Evolutionary conservation across 1,140 invertebrate species (phyloP), one percentile per base, ranked within the genome.

Genomic region (Hormaphis cornu): DNA sequence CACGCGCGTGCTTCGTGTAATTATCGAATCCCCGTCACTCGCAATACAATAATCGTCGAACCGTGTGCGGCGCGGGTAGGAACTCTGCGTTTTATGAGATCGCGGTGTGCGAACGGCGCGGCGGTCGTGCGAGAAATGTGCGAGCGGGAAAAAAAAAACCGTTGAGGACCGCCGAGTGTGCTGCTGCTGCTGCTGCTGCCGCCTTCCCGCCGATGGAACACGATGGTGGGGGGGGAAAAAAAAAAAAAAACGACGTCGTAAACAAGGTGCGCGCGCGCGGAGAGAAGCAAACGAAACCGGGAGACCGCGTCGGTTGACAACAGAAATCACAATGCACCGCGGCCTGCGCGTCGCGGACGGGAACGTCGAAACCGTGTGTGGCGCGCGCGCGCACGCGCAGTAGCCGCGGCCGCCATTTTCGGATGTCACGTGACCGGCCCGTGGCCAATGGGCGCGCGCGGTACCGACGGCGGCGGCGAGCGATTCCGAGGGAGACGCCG

Each of bases 141-240:
- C 9, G 5, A 9, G 9, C 5, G 20, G 46, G 6, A 5, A 30
- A 12, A 30, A 20, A 63, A 63, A 63, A 63, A 63, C 59, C 59
- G 59, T 63, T 63, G 59, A 18, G 40, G 30, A 35, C n/a, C 53
- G 30, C n/a, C n/a, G n/a, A n/a, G n/a, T n/a, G n/a, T n/a, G n/a
- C n/a, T n/a, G n/a, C n/a, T n/a, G n/a, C n/a, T n/a, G n/a, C n/a
- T n/a, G n/a, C n/a, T n/a, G n/a, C n/a, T n/a, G n/a, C n/a, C n/a
- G n/a, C n/a, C n/a, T n/a, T n/a, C n/a, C n/a, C n/a, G n/a, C n/a
- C n/a, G n/a, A n/a, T n/a, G n/a, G n/a, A n/a, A n/a, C n/a, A n/a
- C n/a, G n/a, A n/a, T n/a, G n/a, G n/a, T n/a, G n/a, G n/a, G 14
- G 37, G 7, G 37, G 14, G 37, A 40, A 46, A 46, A 8, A 6